These are phyloP conservation scores for Dendrophyllia cribrosa DNA, from an alignment of 64 coral and sea anemone species.

Conservation along the genomic window DNA sequence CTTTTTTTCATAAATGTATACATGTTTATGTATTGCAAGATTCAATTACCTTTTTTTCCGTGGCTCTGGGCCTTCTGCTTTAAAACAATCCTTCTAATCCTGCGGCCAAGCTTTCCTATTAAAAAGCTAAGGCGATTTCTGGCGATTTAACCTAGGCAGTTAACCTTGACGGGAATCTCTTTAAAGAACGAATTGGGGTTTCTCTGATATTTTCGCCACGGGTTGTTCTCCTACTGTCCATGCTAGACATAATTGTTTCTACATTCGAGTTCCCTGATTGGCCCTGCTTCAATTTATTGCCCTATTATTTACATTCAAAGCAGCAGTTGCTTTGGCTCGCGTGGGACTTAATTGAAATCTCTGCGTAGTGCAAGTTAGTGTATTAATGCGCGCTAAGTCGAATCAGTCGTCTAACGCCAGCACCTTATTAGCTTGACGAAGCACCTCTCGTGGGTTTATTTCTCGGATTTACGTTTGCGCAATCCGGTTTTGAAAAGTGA, in stretches of 20 bases:
- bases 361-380: conserved; percentile 29
- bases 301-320: conserved; percentile 79
- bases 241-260: conserved; percentile 91
- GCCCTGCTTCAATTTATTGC: conserved; percentile 73
- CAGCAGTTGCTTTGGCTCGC: conserved; percentile 62
- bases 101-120: neutral
- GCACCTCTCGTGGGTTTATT: neutral
- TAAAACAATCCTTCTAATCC: neutral
- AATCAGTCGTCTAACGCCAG: conserved; percentile 5
- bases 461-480: conserved; percentile 33
- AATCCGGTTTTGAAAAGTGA: conserved; percentile 71
- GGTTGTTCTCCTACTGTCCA: conserved; percentile 59
- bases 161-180: conserved; percentile 47
- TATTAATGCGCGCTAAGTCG: conserved; percentile 1
- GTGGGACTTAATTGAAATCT: conserved; percentile 56
- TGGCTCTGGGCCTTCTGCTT: neutral
- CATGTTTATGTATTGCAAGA: neutral
- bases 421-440: conserved; percentile 26
- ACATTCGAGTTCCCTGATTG: conserved; percentile 45
- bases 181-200: conserved; percentile 63
- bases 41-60: conserved; percentile 24
- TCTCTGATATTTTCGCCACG: conserved; percentile 70
- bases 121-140: neutral
- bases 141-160: conserved; percentile 10
- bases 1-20: neutral